Evolutionary conservation across 2,888 invertebrate genomes (phyloP).

Genomic region (Bombylius discolor): DNA sequence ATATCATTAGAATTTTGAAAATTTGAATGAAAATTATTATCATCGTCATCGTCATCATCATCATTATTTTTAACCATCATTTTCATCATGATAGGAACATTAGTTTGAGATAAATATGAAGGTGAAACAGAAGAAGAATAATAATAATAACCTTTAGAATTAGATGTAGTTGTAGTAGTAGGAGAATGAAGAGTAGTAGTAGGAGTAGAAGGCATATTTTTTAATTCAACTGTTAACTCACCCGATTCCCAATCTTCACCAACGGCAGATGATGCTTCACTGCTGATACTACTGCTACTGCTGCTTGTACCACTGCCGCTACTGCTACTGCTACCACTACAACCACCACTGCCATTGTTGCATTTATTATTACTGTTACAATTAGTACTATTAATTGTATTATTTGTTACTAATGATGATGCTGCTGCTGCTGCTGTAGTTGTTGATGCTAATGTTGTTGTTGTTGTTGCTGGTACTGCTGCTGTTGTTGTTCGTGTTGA

Average conservation of each 20-base stretch:
- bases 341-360: not conserved
- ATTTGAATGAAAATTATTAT: not conserved
- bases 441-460: not conserved
- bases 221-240: slow-evolving; percentile 25
- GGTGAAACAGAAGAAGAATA: too few species aligned
- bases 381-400: slow-evolving; percentile 14
- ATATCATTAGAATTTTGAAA: not conserved
- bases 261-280: slow-evolving; percentile 25
- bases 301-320: slow-evolving; percentile 18
- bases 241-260: slow-evolving; percentile 38
- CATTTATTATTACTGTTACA: slow-evolving; percentile 7
- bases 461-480: slow-evolving; percentile 19
- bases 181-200: slow-evolving; percentile 1
- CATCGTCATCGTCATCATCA: slow-evolving; percentile 7
- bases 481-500: slow-evolving; percentile 18
- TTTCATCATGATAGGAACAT: too few species aligned
- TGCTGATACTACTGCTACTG: slow-evolving; percentile 24
- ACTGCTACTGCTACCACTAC: slow-evolving; percentile 3
- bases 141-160: not conserved
- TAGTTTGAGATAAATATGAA: too few species aligned
- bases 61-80: too few species aligned
- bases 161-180: slow-evolving; percentile 2
- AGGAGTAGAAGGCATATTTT: slow-evolving; percentile 7
- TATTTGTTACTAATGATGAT: not conserved
- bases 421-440: too few species aligned